Percentiles rank a stretch among this genome's conserved stretches.
Conservation (phyloP, 2,888 invertebrate species). For the Ennomos fuscantarius region DNA sequence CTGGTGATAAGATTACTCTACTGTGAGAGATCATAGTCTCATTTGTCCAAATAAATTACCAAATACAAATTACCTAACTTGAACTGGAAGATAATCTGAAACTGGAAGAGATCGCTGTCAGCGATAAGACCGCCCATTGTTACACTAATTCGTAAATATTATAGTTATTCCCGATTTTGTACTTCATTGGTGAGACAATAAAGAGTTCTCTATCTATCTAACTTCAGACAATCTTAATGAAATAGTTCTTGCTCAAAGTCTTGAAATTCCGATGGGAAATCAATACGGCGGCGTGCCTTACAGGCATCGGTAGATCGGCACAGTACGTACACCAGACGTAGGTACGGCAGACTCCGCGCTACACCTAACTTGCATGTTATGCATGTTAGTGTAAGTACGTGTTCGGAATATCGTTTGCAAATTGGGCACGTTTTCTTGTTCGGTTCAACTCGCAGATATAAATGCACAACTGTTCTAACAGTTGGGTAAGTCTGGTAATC, state of each 20-base stretch:
- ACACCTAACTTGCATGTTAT: neutral
- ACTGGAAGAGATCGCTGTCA: too few relatives aligned
- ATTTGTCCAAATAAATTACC: too few relatives aligned
- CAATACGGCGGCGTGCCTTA: constrained; percentile 15
- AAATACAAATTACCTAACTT: too few relatives aligned
- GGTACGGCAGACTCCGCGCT: constrained; percentile 7
- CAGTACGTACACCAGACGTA: neutral
- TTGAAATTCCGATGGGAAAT: constrained; percentile 28
- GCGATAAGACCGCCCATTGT: too few relatives aligned
- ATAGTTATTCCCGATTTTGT: too few relatives aligned
- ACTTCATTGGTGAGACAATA: too few relatives aligned
- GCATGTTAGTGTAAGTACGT: constrained; percentile 1
- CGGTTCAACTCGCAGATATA: constrained; percentile 9
- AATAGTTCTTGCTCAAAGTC: constrained; percentile 17
- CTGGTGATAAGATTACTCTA: too few relatives aligned
- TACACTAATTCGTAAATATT: too few relatives aligned
- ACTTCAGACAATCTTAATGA: constrained; percentile 17
- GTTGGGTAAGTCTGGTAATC: constrained; percentile 8
- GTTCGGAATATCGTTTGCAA: constrained; percentile 15
- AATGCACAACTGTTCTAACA: constrained; percentile 11
- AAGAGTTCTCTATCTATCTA: too few relatives aligned
- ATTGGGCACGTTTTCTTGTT: constrained; percentile 28
- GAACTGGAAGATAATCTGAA: too few relatives aligned
- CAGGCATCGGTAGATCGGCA: neutral
- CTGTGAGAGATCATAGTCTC: too few relatives aligned